These are phyloP conservation scores for Drosophila erecta DNA, from an alignment of 1,140 invertebrate genomes.

Conservation along the genomic window DNA sequence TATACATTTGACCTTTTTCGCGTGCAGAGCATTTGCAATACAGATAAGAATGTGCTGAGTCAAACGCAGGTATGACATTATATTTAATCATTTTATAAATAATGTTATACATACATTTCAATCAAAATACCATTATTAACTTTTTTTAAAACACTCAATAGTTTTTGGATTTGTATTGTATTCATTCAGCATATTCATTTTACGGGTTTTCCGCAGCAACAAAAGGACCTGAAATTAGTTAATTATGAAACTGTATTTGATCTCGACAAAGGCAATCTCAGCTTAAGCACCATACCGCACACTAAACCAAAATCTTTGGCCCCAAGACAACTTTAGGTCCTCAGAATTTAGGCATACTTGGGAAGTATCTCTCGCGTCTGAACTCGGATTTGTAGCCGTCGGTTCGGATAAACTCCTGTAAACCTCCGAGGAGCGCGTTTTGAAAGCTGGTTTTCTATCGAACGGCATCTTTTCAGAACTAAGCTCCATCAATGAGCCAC, in stretches of 20 bases:
- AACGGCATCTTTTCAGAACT: slow-evolving; percentile 14
- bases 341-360: neutral
- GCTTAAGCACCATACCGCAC: neutral
- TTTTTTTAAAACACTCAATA: too few species aligned
- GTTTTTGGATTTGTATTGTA: too few species aligned
- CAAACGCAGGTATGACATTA: neutral
- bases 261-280: too few species aligned
- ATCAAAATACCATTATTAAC: neutral
- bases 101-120: neutral
- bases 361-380: neutral
- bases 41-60: neutral
- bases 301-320: slow-evolving; percentile 11
- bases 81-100: neutral
- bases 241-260: neutral
- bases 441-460: neutral
- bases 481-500: neutral
- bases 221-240: neutral
- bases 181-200: too few species aligned
- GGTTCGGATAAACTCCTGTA: slow-evolving; percentile 18
- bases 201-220: slow-evolving; percentile 3
- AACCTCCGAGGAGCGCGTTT: slow-evolving; percentile 19
- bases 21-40: neutral
- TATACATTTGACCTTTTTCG: too few species aligned
- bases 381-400: neutral
- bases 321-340: slow-evolving; percentile 8